Evolutionary conservation across 2,888 invertebrate genomes (phyloP).

Genomic region (Amphimallon solstitiale): DNA sequence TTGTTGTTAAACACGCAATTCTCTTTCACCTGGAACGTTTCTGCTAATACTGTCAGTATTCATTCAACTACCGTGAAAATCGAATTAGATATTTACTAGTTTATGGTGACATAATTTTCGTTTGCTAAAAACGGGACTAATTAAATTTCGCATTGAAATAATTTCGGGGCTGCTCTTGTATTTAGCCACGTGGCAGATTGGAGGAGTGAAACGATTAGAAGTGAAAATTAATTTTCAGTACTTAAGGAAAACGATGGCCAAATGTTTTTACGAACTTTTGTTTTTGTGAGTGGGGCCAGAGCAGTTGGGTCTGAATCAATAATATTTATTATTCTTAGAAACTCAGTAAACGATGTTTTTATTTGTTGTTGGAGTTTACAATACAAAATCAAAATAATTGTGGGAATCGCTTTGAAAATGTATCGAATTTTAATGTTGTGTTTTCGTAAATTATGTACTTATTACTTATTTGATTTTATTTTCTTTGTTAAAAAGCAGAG

Average conservation of each 20-base stretch:
- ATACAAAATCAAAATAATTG: not conserved
- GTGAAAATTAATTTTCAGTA: constrained; percentile 8
- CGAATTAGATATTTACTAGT: constrained; percentile 16
- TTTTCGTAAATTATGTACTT: too few species aligned
- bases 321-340: too few species aligned
- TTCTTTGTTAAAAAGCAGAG: too few species aligned
- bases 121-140: constrained; percentile 3
- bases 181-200: not conserved
- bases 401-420: not conserved
- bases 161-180: not conserved
- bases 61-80: constrained; percentile 6
- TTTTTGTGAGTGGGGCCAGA: not conserved
- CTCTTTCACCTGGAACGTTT: too few species aligned
- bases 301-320: too few species aligned
- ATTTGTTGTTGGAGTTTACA: not conserved
- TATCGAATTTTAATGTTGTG: too few species aligned
- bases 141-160: constrained; percentile 18
- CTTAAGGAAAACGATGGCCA: not conserved
- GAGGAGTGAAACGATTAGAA: not conserved
- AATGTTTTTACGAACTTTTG: not conserved
- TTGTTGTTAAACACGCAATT: too few species aligned
- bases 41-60: constrained; percentile 17
- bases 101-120: constrained; percentile 13
- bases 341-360: too few species aligned
- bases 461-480: too few species aligned